Evolutionary conservation across 2,113 vertebrate genomes (phyloP).

Genomic region (Xerus inauris): DNA sequence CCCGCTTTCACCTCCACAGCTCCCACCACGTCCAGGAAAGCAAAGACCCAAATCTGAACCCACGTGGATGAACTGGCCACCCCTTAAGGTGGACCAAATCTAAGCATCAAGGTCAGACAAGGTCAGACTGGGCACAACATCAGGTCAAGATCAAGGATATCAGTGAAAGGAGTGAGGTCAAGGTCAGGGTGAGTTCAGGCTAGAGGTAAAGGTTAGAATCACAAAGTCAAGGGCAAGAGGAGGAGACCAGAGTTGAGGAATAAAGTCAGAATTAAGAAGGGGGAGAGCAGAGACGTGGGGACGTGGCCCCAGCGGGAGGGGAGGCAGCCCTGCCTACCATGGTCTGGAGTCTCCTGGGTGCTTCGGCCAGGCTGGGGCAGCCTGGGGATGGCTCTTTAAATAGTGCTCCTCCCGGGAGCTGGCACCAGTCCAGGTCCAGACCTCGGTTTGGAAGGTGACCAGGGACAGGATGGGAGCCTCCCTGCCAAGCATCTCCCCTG

Average conservation of each 20-base stretch:
- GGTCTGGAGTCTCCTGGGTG: not conserved
- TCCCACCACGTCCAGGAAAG: not conserved
- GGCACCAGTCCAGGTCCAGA: not conserved
- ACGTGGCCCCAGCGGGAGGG: not conserved
- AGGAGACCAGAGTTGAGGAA: not conserved
- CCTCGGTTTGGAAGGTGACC: slow-evolving; percentile 49
- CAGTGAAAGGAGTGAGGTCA: not conserved
- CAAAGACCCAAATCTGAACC: not conserved
- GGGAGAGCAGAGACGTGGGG: not conserved
- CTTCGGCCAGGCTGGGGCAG: not conserved
- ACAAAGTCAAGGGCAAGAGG: not conserved
- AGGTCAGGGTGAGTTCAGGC: not conserved
- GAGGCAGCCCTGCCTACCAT: slow-evolving; percentile 71
- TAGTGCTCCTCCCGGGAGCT: slow-evolving; percentile 16
- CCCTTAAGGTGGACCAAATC: not conserved
- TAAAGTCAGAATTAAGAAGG: not conserved
- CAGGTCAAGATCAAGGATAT: not conserved
- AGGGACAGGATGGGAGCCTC: slow-evolving; percentile 41
- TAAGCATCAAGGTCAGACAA: not conserved
- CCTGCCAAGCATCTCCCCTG: slow-evolving; percentile 62
- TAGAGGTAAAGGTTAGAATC: not conserved
- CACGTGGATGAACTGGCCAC: not conserved
- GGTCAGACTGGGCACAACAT: not conserved
- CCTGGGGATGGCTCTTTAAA: slow-evolving; percentile 47
- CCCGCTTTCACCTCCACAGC: not conserved